These are phyloP conservation scores for Camponotus vicinus DNA, from an alignment of 1,140 invertebrate species.

Conservation along the genomic window DNA sequence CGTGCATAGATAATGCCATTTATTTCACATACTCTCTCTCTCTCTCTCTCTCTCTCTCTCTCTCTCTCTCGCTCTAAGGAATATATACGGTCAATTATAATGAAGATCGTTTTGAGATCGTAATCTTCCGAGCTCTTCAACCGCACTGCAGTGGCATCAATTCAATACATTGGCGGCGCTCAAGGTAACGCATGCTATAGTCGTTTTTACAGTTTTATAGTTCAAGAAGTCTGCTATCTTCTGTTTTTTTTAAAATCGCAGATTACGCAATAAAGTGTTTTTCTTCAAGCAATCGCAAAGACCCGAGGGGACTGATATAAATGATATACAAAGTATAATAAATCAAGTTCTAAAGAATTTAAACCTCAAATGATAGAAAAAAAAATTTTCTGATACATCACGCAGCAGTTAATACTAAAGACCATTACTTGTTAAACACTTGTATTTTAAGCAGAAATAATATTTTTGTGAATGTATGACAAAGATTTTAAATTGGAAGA, in stretches of 20 bases:
- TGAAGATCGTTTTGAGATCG: slow-evolving; percentile 59
- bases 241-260: not conserved
- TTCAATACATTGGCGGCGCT: slow-evolving; percentile 28
- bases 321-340: too few relatives aligned
- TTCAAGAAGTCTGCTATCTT: not conserved
- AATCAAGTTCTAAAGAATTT: too few relatives aligned
- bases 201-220: slow-evolving; percentile 19
- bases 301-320: not conserved
- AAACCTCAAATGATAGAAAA: too few relatives aligned
- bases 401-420: not conserved
- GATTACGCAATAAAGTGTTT: not conserved
- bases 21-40: slow-evolving; percentile 17
- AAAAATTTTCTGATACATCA: too few relatives aligned
- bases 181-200: slow-evolving; percentile 54
- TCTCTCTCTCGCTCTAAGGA: slow-evolving; percentile 19
- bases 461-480: not conserved
- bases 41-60: slow-evolving; percentile 49
- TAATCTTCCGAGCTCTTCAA: slow-evolving; percentile 57
- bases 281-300: not conserved
- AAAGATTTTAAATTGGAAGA: not conserved
- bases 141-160: not conserved
- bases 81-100: slow-evolving; percentile 57
- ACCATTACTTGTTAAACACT: not conserved
- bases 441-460: not conserved
- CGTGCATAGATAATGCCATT: slow-evolving; percentile 62